These are phyloP conservation scores for Drosophila affinis DNA, from an alignment of 2,888 invertebrate species.

Conservation along the genomic window DNA sequence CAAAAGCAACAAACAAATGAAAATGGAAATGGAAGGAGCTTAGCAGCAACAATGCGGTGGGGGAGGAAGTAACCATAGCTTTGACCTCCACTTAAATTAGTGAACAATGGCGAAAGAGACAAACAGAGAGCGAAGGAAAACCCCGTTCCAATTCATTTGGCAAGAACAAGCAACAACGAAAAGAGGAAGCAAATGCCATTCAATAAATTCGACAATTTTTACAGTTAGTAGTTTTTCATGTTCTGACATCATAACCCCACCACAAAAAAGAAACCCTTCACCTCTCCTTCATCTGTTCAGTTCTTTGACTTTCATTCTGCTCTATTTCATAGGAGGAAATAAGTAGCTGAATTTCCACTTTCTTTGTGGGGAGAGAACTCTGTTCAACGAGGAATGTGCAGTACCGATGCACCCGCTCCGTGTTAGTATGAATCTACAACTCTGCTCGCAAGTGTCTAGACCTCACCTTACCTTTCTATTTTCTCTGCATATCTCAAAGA, in stretches of 20 bases:
- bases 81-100: conserved; percentile 56
- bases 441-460: no score
- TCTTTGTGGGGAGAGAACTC: not conserved
- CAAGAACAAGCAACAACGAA: conserved; percentile 43
- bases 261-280: not conserved
- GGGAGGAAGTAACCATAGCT: not conserved
- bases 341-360: not conserved
- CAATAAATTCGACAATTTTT: conserved; percentile 56
- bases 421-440: no score
- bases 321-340: conserved; percentile 31
- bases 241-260: conserved; percentile 35
- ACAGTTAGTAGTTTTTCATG: conserved; percentile 37
- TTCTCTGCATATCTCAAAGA: not conserved
- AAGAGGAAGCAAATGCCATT: conserved; percentile 40
- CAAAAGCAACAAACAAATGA: conserved; percentile 42
- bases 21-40: conserved; percentile 43
- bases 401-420: no score
- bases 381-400: not conserved
- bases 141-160: conserved; percentile 73
- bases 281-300: conserved; percentile 1
- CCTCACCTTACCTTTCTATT: not conserved
- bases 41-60: conserved; percentile 44
- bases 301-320: conserved; percentile 25
- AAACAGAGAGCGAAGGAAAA: not conserved
- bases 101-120: conserved; percentile 57